These are phyloP conservation scores for Tiliacea citrago DNA, from an alignment of 2,888 invertebrate genomes.

Conservation along the genomic window DNA sequence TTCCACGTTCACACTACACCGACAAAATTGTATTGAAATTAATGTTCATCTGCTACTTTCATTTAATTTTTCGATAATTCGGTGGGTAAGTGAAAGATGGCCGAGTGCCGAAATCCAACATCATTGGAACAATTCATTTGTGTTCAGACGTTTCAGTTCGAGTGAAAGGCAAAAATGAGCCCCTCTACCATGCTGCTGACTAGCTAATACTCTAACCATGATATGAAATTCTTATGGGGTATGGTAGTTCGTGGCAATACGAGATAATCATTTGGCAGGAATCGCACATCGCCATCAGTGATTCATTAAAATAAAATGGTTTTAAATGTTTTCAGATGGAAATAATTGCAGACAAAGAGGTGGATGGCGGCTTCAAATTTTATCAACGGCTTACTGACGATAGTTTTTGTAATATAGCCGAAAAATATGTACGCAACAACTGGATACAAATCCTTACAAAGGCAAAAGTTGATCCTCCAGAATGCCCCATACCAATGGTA, in stretches of 20 bases:
- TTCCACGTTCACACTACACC: not conserved
- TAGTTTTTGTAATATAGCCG: slow-evolving; percentile 65
- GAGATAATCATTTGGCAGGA: not conserved
- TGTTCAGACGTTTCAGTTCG: not conserved
- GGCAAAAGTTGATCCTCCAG: slow-evolving; percentile 67
- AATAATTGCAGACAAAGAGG: slow-evolving; percentile 73
- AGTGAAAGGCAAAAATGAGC: not conserved
- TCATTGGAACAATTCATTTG: too few relatives aligned
- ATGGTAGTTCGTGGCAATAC: not conserved
- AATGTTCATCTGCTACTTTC: not conserved
- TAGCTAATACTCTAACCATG: not conserved
- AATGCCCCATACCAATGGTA: slow-evolving; percentile 70
- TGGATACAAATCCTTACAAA: slow-evolving; percentile 58
- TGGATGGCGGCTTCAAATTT: slow-evolving; percentile 83
- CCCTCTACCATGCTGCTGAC: not conserved
- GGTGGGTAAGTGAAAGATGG: not conserved
- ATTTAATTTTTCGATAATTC: not conserved
- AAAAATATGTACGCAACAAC: slow-evolving; percentile 73
- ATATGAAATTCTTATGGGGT: too few relatives aligned
- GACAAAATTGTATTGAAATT: not conserved
- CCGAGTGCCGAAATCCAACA: not conserved
- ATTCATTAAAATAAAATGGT: not conserved
- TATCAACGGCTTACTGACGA: slow-evolving; percentile 72
- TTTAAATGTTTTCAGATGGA: slow-evolving; percentile 47
- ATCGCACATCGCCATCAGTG: not conserved